Conservation (phyloP, 1,140 invertebrate genomes). For the Panagrolaimus sp. region DNA sequence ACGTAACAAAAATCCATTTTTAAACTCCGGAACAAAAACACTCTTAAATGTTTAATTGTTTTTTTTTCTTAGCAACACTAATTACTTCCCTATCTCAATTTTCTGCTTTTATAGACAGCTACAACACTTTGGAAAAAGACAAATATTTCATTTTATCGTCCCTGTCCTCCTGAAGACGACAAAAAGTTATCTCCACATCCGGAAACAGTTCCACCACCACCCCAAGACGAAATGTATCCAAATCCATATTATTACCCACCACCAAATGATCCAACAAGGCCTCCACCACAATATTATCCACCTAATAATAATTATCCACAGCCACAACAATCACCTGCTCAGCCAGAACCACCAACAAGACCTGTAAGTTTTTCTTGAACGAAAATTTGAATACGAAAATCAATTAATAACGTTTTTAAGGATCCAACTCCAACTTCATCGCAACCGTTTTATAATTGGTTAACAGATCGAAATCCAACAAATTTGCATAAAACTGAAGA, state of each 20-base stretch:
- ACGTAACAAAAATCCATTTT: no score
- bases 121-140: constrained; percentile 9
- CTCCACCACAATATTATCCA: no score
- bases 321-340: not conserved
- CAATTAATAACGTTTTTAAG: not conserved
- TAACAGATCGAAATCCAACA: not conserved
- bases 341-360: not conserved
- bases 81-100: no score
- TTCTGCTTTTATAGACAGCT: not conserved
- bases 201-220: not conserved
- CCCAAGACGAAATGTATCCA: not conserved
- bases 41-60: no score
- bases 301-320: not conserved
- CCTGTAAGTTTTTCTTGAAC: no score
- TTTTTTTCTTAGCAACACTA: no score
- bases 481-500: not conserved
- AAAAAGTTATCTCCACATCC: not conserved
- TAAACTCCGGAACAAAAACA: no score
- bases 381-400: not conserved
- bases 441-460: not conserved
- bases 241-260: not conserved
- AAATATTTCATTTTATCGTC: not conserved
- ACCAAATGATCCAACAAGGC: no score
- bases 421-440: not conserved
- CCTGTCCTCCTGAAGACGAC: not conserved